phyloP scores from a whole-genome alignment of 2,797 vertebrate genomes.

The Periophthalmus magnuspinnatus region DNA sequence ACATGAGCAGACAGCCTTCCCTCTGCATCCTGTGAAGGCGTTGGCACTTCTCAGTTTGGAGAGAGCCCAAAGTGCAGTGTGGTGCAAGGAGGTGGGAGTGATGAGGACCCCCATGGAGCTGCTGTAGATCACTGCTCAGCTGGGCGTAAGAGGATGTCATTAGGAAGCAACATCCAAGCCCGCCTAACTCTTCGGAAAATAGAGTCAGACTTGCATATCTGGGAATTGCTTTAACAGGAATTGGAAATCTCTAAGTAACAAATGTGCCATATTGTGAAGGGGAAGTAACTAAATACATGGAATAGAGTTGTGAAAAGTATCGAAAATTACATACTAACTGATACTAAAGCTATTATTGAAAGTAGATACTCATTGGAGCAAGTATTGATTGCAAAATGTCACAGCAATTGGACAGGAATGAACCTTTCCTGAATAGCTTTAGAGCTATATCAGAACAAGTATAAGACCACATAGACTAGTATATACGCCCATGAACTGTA shows the following conservation, averaged over 20 bases:
- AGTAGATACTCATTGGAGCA: too few relatives aligned
- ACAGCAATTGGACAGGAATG: too few relatives aligned
- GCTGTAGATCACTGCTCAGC: slow-evolving; percentile 4
- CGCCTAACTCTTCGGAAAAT: background rate
- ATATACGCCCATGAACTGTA: too few relatives aligned
- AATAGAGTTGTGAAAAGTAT: too few relatives aligned
- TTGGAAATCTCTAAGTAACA: background rate
- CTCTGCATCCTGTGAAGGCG: background rate
- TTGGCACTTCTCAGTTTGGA: background rate
- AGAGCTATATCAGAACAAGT: too few relatives aligned
- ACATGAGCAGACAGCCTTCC: background rate
- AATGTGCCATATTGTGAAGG: too few relatives aligned
- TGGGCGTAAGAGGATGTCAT: background rate
- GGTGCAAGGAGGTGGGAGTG: background rate
- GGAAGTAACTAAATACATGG: too few relatives aligned
- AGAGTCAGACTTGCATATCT: background rate
- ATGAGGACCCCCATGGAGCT: background rate
- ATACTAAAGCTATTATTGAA: too few relatives aligned
- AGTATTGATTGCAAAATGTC: too few relatives aligned
- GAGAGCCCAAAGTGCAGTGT: background rate
- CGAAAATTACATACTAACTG: too few relatives aligned
- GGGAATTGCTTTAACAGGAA: background rate
- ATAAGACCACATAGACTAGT: too few relatives aligned
- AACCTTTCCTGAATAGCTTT: too few relatives aligned
- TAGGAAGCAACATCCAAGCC: background rate